Percentiles rank a stretch among this genome's conserved stretches.
Evolutionary conservation across 2,797 vertebrate species (phyloP).

Genomic region (Enteromius trimaculatus): DNA sequence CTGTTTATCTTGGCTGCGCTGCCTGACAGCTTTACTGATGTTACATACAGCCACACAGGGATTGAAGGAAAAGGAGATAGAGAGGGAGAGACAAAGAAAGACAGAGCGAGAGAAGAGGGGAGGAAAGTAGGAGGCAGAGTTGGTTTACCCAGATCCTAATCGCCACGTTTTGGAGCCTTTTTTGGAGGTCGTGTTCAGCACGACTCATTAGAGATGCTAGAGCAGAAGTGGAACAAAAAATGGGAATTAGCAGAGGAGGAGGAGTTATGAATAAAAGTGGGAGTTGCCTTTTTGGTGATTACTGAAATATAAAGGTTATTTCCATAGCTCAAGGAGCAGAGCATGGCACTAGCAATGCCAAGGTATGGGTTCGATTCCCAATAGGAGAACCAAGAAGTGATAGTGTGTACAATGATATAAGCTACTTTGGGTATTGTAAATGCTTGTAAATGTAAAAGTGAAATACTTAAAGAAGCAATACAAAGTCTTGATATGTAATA

Average conservation of each 20-base stretch:
- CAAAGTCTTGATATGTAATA: no score
- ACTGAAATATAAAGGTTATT: background rate
- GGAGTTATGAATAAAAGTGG: slow-evolving; percentile 1
- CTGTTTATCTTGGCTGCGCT: slow-evolving; percentile 98
- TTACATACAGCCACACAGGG: slow-evolving; percentile 97
- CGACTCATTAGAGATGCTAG: slow-evolving; percentile 28
- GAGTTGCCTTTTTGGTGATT: background rate
- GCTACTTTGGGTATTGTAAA: background rate
- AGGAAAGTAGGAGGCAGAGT: slow-evolving; percentile 33
- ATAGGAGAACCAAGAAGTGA: background rate
- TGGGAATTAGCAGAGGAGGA: background rate
- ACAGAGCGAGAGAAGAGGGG: slow-evolving; percentile 47
- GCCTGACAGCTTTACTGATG: slow-evolving; percentile 99
- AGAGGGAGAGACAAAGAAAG: slow-evolving; percentile 50
- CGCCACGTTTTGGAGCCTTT: slow-evolving; percentile 81
- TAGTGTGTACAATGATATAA: background rate
- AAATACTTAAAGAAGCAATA: background rate
- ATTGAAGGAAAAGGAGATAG: slow-evolving; percentile 69
- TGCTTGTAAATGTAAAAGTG: background rate
- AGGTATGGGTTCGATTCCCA: background rate
- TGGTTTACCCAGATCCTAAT: slow-evolving; percentile 87
- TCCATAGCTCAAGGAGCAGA: background rate
- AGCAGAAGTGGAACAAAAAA: background rate
- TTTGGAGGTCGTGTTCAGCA: slow-evolving; percentile 20
- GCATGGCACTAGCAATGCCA: background rate